Evolutionary conservation across 2,113 vertebrate genomes (phyloP), one percentile per base, ranked within the genome.

Genomic region (Ceratotherium simum): DNA sequence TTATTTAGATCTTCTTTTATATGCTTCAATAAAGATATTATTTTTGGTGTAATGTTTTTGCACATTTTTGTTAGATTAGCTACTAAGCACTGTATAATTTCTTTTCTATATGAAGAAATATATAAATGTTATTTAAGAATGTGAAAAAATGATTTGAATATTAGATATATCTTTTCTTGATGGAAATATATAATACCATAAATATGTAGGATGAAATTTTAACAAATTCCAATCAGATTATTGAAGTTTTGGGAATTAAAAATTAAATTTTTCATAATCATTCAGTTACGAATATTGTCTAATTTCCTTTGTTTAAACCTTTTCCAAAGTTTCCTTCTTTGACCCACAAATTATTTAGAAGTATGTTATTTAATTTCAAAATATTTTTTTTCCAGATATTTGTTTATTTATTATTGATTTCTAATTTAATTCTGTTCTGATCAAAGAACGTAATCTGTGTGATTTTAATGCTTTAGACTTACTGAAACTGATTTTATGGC

Each of bases 301-400:
- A 60, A 72, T 82, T 91, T 82, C 18, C 42, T 87, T 75, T 87
- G 60, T 78, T 85, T 78, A 58, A 86, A 42, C n/a, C 6, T 76
- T 70, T 93, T 67, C 29, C 70, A 86, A 29, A 14, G n/a, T 31
- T 91, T 95, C 87, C 65, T 90, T 95, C 54, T 91, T 78, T 83
- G 25, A 83, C 12, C 16, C 27, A 39, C 33, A 93, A 29, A 56
- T 91, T 46, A 62, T 70, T 76, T 82, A 76, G 14, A 96, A 54
- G 31, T 58, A 18, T 64, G 16, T 80, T 54, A 54, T 62, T 95
- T 91, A 81, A 81, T 70, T 87, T 94, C 14, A 54, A 91, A 62
- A 10, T 81, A 51, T 75, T 90, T 21, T 3, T 67, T 62, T 72
- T 23, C 33, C 48, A 84, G 14, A 31, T 42, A 60, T 75, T 95